Percentiles rank a stretch among this genome's conserved stretches.
These are phyloP conservation scores for Cremastinae sp. DNA, from an alignment of 2,888 invertebrate genomes.

Conservation along the genomic window DNA sequence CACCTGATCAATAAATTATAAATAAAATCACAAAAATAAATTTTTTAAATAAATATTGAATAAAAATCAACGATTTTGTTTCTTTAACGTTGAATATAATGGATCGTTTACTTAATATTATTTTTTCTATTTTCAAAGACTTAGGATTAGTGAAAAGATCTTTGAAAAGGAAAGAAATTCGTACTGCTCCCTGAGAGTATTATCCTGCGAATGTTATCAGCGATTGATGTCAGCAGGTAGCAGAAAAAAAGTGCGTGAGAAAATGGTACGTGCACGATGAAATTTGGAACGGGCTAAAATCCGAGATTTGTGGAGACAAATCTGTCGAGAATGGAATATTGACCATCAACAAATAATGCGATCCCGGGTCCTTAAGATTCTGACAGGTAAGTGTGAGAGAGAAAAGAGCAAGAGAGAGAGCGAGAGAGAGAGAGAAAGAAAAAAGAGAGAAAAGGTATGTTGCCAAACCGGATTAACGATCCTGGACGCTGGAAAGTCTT, in stretches of 20 bases:
- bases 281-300: conserved; percentile 8
- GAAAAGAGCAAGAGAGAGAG: too few relatives aligned
- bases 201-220: too few relatives aligned
- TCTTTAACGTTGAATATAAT: too few relatives aligned
- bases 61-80: too few relatives aligned
- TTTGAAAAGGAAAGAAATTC: too few relatives aligned
- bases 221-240: neutral
- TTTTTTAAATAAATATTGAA: too few relatives aligned
- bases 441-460: too few relatives aligned
- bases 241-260: conserved; percentile 11
- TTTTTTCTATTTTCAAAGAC: too few relatives aligned
- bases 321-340: conserved; percentile 21
- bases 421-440: too few relatives aligned
- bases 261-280: conserved; percentile 5
- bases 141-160: too few relatives aligned
- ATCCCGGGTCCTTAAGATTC: conserved; percentile 57
- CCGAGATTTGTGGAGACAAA: conserved; percentile 9
- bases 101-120: too few relatives aligned
- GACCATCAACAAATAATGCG: conserved; percentile 52
- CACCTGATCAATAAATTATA: conserved; percentile 1
- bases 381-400: conserved; percentile 62
- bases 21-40: conserved; percentile 12
- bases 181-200: too few relatives aligned
- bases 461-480: conserved; percentile 65
- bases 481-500: conserved; percentile 29